A percentile compares a stretch with the other conserved stretches of the same genome.
phyloP scores from a whole-genome alignment of 2,888 invertebrate species.

The Metalampra italica region DNA sequence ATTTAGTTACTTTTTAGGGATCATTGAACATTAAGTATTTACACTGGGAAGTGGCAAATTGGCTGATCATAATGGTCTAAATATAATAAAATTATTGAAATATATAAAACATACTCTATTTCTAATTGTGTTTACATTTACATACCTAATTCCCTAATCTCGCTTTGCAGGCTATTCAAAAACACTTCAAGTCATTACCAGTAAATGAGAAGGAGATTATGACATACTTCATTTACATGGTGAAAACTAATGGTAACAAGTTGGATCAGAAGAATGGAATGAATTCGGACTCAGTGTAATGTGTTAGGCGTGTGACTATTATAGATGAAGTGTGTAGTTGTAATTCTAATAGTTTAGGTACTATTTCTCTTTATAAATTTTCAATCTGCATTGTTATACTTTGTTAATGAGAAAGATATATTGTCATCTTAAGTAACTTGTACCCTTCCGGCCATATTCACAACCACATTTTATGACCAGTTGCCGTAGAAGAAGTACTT shows the following conservation, averaged over 20 bases:
- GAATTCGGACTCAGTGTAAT: constrained; percentile 78
- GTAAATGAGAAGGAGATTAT: constrained; percentile 96
- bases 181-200: constrained; percentile 96
- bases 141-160: background rate
- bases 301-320: constrained; percentile 39
- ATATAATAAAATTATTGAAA: no score
- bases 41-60: no score
- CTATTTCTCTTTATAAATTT: constrained; percentile 39
- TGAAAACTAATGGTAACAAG: constrained; percentile 94
- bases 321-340: constrained; percentile 38
- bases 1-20: no score
- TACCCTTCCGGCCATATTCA: no score
- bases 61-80: no score
- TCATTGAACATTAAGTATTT: no score
- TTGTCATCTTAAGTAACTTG: background rate
- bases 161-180: constrained; percentile 87
- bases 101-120: no score
- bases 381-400: constrained; percentile 43
- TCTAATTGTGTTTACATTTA: no score
- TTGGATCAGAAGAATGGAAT: constrained; percentile 90
- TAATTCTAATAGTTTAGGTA: constrained; percentile 38
- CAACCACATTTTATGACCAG: no score
- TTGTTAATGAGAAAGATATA: constrained; percentile 10
- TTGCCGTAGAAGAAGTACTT: no score
- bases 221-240: constrained; percentile 97